phyloP scores from a whole-genome alignment of 2,888 invertebrate genomes.

The Ormyrus thymus region DNA sequence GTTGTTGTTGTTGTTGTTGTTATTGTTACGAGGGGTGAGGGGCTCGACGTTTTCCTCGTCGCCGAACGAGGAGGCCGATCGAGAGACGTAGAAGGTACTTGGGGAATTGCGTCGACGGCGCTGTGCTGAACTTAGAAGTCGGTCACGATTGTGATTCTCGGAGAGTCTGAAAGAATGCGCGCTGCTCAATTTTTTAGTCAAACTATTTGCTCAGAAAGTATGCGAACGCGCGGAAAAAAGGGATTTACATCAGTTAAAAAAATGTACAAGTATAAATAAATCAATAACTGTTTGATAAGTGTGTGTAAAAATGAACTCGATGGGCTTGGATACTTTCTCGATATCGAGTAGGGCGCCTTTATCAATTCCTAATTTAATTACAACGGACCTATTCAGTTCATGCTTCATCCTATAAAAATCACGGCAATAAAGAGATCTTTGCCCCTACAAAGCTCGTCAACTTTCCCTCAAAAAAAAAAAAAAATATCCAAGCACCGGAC shows the following conservation, averaged over 20 bases:
- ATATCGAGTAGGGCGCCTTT: too few species aligned
- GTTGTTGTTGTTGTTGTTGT: conserved; percentile 12
- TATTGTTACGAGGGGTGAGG: conserved; percentile 46
- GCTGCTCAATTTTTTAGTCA: too few species aligned
- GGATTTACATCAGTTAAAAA: too few species aligned
- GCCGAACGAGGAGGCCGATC: conserved; percentile 58
- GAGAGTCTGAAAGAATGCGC: conserved; percentile 63
- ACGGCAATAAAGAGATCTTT: too few species aligned
- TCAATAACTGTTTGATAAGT: too few species aligned
- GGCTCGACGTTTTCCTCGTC: conserved; percentile 73
- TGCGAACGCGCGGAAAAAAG: too few species aligned
- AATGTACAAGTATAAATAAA: too few species aligned
- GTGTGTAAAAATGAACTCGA: neutral
- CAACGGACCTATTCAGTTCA: too few species aligned
- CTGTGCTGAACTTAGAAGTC: conserved; percentile 3
- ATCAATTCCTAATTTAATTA: too few species aligned
- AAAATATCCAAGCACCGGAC: neutral
- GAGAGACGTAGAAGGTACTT: conserved; percentile 64
- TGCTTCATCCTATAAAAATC: too few species aligned
- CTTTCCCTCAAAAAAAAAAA: conserved; percentile 1
- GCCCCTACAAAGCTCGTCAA: neutral
- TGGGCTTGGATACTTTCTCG: too few species aligned
- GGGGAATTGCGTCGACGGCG: conserved; percentile 61
- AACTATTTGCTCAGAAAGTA: too few species aligned
- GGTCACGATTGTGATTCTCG: conserved; percentile 63